These are phyloP conservation scores for Patagioenas fasciata DNA, from an alignment of 2,113 vertebrate species.

Conservation along the genomic window DNA sequence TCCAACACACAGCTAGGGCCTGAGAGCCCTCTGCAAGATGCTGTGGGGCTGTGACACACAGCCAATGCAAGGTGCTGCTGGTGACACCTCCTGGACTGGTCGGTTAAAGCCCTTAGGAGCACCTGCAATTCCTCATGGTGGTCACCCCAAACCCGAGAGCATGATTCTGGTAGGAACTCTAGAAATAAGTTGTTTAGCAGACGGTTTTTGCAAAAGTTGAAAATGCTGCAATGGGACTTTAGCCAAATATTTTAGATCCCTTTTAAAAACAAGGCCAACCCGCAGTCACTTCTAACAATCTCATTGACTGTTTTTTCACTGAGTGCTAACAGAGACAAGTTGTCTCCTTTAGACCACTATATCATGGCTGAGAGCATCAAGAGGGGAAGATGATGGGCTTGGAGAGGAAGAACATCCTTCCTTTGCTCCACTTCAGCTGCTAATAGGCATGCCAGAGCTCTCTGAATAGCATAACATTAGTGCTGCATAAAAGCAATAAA, in stretches of 20 bases:
- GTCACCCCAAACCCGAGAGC: background rate
- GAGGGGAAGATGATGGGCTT: constrained; percentile 32
- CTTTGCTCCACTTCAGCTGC: constrained; percentile 18
- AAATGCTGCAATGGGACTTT: background rate
- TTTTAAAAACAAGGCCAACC: constrained; percentile 18
- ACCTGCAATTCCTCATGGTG: background rate
- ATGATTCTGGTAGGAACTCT: background rate
- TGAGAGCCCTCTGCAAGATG: accelerated
- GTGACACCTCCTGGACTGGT: background rate
- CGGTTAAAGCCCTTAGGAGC: background rate
- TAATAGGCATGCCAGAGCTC: background rate
- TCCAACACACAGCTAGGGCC: background rate
- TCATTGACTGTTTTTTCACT: background rate
- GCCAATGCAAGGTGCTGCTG: background rate
- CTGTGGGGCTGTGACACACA: background rate
- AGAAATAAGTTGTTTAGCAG: background rate
- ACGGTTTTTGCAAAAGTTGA: background rate
- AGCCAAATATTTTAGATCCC: constrained; percentile 21
- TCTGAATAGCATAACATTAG: background rate
- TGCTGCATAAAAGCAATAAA: constrained; percentile 34
- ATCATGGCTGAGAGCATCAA: constrained; percentile 49
- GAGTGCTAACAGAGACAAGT: constrained; percentile 41
- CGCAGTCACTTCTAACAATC: background rate
- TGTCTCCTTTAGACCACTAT: constrained; percentile 37
- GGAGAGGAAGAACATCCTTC: constrained; percentile 53